Percentiles rank a stretch among this genome's conserved stretches.
phyloP scores from a whole-genome alignment of 92 coral and sea anemone species.

The Bergia sp. region DNA sequence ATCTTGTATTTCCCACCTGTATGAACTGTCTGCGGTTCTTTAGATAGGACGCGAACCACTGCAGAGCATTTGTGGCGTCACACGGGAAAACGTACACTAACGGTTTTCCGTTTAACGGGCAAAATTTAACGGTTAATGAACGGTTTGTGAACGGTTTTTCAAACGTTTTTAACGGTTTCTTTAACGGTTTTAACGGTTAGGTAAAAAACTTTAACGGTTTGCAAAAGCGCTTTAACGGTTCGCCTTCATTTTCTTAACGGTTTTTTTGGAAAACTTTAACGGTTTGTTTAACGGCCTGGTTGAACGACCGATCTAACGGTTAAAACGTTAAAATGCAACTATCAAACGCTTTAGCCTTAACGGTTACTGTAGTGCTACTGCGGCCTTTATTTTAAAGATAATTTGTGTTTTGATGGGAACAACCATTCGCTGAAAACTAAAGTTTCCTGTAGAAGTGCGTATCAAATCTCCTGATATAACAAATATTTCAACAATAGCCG shows the following conservation, averaged over 20 bases:
- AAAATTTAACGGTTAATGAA: no score
- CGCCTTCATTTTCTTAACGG: not conserved
- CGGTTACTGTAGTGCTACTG: constrained; percentile 26
- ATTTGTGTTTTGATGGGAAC: constrained; percentile 17
- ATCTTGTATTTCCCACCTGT: no score
- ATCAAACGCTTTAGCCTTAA: constrained; percentile 25
- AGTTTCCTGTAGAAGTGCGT: constrained; percentile 34
- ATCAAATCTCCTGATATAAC: constrained; percentile 26
- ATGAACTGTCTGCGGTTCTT: no score
- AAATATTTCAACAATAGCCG: constrained; percentile 17
- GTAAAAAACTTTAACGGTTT: no score
- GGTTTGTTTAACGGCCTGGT: constrained; percentile 24
- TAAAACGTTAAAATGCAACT: constrained; percentile 18
- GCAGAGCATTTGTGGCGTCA: no score
- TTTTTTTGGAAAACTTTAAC: constrained; percentile 17
- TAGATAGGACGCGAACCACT: no score
- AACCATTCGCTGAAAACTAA: constrained; percentile 30
- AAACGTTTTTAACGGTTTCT: not conserved
- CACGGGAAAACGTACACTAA: no score
- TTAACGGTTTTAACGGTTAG: not conserved
- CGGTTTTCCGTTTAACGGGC: no score
- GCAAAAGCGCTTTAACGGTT: no score
- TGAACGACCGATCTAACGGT: constrained; percentile 27
- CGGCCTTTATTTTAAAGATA: constrained; percentile 26
- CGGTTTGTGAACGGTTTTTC: not conserved